A percentile compares a stretch with the other conserved stretches of the same genome.
Conservation (phyloP, 2,888 invertebrate species). For the Agapostemon virescens region DNA sequence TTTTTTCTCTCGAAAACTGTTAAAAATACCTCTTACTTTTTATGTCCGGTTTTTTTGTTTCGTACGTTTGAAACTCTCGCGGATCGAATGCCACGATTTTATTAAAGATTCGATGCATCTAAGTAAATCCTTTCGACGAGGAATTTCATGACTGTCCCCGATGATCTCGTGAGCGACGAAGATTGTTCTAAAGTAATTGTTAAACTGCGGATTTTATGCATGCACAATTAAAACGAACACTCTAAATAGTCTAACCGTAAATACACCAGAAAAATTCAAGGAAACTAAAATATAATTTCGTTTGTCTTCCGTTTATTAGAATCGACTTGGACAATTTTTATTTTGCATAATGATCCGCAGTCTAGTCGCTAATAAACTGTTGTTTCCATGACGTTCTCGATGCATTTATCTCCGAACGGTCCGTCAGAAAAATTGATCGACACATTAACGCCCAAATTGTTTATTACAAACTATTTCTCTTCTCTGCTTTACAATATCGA, state of each 20-base stretch:
- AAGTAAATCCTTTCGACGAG: not conserved
- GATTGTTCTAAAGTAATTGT: not conserved
- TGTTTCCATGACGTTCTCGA: not conserved
- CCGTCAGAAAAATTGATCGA: not conserved
- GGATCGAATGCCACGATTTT: not conserved
- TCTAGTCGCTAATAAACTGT: not conserved
- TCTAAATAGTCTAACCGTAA: too few relatives aligned
- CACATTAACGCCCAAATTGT: not conserved
- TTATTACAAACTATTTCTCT: not conserved
- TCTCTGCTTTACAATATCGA: not conserved
- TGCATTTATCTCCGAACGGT: not conserved
- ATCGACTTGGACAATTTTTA: too few relatives aligned
- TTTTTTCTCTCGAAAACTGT: too few relatives aligned
- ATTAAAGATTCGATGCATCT: not conserved
- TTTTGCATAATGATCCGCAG: too few relatives aligned
- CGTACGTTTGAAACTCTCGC: too few relatives aligned
- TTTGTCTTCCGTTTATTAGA: not conserved
- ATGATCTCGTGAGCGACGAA: not conserved
- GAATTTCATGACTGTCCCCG: not conserved
- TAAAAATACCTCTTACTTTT: too few relatives aligned
- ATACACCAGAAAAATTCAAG: too few relatives aligned
- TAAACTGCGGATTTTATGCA: not conserved
- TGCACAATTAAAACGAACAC: too few relatives aligned
- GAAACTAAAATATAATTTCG: too few relatives aligned
- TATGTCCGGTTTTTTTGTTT: too few relatives aligned